A percentile compares a stretch with the other conserved stretches of the same genome.
Evolutionary conservation across 1,140 invertebrate genomes (phyloP).

Genomic region (Trichonephila clavata): DNA sequence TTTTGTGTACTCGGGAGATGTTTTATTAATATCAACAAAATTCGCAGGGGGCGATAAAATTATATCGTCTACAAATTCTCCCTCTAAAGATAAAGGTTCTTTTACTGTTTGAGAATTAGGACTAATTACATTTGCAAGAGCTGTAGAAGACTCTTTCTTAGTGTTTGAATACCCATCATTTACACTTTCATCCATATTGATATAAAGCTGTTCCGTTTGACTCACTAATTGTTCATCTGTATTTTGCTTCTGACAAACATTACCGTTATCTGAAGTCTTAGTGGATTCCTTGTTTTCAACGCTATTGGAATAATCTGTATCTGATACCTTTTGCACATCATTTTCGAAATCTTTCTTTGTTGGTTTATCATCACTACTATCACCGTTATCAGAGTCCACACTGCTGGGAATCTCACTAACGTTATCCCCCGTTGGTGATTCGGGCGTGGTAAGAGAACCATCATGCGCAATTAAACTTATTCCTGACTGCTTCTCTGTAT

Average conservation of each 20-base stretch:
- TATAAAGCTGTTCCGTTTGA: conserved; percentile 19
- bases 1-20: not conserved
- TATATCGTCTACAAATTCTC: conserved; percentile 48
- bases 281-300: not conserved
- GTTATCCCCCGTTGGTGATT: conserved; percentile 75
- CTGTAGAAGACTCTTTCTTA: not conserved
- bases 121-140: not conserved
- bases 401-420: conserved; percentile 75
- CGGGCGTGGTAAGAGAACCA: conserved; percentile 68
- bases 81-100: not conserved
- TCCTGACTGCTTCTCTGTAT: not conserved
- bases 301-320: not conserved
- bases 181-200: not conserved
- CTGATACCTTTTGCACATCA: not conserved
- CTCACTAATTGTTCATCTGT: not conserved
- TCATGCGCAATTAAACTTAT: conserved; percentile 25
- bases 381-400: conserved; percentile 40
- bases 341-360: not conserved
- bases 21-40: conserved; percentile 18
- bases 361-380: not conserved
- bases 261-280: not conserved
- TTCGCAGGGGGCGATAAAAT: conserved; percentile 68
- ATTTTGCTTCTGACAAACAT: not conserved
- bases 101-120: not conserved
- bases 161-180: not conserved